A percentile compares a stretch with the other conserved stretches of the same genome.
phyloP scores from a whole-genome alignment of 2,113 vertebrate species.

The Gila orcuttii region DNA sequence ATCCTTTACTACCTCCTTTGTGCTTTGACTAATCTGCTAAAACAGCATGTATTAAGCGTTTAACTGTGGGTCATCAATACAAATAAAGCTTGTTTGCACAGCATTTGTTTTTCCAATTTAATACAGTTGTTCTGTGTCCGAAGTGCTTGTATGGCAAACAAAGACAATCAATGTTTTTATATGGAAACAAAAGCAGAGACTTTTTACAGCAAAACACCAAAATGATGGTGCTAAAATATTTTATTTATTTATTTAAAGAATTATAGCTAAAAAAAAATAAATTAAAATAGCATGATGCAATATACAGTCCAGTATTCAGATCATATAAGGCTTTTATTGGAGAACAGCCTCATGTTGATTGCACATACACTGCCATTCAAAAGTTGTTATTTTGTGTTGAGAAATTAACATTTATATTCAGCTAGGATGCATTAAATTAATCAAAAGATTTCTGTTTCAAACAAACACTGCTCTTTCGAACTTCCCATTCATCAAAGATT shows the following conservation, averaged over 20 bases:
- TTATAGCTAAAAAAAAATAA: not conserved
- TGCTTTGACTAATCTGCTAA: constrained; percentile 41
- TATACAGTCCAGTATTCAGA: not conserved
- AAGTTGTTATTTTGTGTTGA: not conserved
- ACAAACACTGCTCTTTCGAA: not conserved
- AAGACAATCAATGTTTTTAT: not conserved
- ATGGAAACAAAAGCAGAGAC: not conserved
- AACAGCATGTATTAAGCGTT: constrained; percentile 20
- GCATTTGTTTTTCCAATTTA: not conserved
- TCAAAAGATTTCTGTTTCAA: not conserved
- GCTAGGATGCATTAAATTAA: not conserved
- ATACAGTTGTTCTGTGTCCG: not conserved
- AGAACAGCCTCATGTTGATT: not conserved
- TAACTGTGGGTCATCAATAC: constrained; percentile 17
- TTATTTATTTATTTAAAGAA: not conserved
- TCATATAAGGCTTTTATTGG: not conserved
- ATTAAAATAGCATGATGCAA: not conserved
- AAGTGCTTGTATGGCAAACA: not conserved
- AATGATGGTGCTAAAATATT: not conserved
- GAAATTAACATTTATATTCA: not conserved
- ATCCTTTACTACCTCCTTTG: not conserved
- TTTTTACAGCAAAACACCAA: not conserved
- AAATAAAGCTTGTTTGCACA: constrained; percentile 47
- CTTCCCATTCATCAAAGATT: not conserved
- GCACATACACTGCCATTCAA: not conserved